These are phyloP conservation scores for Glossosoma conforme DNA, from an alignment of 1,140 invertebrate genomes.

Conservation along the genomic window DNA sequence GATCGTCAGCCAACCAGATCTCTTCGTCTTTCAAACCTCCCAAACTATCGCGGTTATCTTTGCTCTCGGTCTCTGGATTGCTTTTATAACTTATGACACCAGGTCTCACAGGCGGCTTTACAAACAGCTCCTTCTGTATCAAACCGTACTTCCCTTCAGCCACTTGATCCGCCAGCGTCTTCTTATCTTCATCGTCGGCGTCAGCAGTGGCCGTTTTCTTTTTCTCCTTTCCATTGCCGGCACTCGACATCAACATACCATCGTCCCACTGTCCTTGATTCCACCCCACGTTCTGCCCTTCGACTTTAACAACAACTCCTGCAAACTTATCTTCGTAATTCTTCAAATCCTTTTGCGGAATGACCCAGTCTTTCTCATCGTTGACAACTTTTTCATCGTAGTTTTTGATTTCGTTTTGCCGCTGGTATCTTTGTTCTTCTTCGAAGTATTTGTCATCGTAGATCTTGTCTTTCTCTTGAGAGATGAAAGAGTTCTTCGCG, in stretches of 20 bases:
- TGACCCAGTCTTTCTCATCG: constrained; percentile 13
- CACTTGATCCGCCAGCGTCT: constrained; percentile 78
- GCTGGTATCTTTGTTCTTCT: constrained; percentile 35
- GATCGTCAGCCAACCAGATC: constrained; percentile 86
- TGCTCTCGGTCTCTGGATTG: constrained; percentile 68
- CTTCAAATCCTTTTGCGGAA: constrained; percentile 17
- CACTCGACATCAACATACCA: constrained; percentile 59
- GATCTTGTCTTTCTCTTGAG: constrained; percentile 33
- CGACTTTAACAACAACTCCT: constrained; percentile 37
- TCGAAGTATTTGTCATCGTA: constrained; percentile 27
- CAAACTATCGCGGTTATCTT: constrained; percentile 70
- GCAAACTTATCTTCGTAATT: constrained; percentile 41
- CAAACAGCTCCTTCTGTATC: constrained; percentile 78
- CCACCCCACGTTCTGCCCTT: constrained; percentile 48
- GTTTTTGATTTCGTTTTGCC: constrained; percentile 35
- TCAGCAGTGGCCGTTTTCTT: constrained; percentile 55
- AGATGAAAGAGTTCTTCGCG: constrained; percentile 43
- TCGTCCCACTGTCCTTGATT: constrained; percentile 60
- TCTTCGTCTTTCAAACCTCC: constrained; percentile 78
- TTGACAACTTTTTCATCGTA: constrained; percentile 34
- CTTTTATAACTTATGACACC: constrained; percentile 74
- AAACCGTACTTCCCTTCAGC: constrained; percentile 84
- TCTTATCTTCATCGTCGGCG: constrained; percentile 69
- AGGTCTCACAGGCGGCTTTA: constrained; percentile 60
- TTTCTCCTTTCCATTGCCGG: constrained; percentile 57